Base-by-base conservation (phyloP, 2,113 vertebrate species). In the Callopanchax toddi region DNA sequence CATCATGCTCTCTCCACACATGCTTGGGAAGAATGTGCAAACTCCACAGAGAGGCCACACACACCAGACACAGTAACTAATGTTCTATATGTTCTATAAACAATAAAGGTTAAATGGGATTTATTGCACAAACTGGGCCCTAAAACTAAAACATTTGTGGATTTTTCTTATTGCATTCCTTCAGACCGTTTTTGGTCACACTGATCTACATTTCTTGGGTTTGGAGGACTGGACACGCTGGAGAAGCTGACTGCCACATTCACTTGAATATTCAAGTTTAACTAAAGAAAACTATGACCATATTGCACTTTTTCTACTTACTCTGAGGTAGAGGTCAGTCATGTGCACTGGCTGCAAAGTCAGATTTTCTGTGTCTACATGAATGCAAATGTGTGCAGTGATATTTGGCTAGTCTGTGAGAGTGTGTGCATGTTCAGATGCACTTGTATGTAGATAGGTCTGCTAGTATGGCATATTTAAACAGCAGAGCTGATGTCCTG, bases 391-490 rank as follows among this genome's bases (percentile, higher is more conserved):
- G 22, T 37, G 6, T 6, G 1, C 21, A 11, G 26, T 53, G 66
- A 60, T 71, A 71, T 85, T 79, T 79, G 61, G 40, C 54, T 53
- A 46, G 42, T 37, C 39, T 32, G 23, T 21, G 8, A 37, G n/a
- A 6, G 18, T 22, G 23, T 48, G 22, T 15, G 29, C 15, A 8
- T 39, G 29, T 75, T 68, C 43, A 21, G 46, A 52, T 34, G 53
- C n/a, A 34, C 32, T 51, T 54, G 22, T 57, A 76, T 76, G 50
- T 74, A 67, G 65, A 70, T 40, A 37, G 59, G 52, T 66, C 46
- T 17, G 12, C 5, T 16, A 15, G 59, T 54, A 34, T 67, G 65
- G 74, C 63, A 68, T 80, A 62, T 83, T 79, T 70, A 77, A 79
- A 67, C 13, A 79, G 76, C 0, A 3, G 48, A 67, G 36, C 17